A percentile compares a stretch with the other conserved stretches of the same genome.
phyloP scores from a whole-genome alignment of 2,113 vertebrate genomes.

The Nothocercus nigrocapillus region DNA sequence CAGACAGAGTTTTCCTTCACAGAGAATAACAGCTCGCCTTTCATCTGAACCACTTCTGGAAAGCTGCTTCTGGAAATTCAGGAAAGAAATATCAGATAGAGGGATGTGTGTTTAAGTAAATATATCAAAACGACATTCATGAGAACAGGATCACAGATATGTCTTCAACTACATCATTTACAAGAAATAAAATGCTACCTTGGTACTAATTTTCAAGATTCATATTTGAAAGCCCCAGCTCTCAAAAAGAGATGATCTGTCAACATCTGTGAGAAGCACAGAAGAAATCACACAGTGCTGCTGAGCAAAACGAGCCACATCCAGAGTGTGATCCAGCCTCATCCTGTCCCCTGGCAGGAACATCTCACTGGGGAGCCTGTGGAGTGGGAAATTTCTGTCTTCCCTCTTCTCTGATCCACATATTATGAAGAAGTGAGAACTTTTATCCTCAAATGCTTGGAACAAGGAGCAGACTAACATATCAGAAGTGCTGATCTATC shows the following conservation, averaged over 20 bases:
- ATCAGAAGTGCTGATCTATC: not conserved
- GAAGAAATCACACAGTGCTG: not conserved
- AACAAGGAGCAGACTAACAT: not conserved
- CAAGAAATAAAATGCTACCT: not conserved
- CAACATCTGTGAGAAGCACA: not conserved
- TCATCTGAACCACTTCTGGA: slow-evolving; percentile 84
- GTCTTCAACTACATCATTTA: not conserved
- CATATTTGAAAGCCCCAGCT: not conserved
- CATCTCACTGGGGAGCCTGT: not conserved
- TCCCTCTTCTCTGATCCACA: not conserved
- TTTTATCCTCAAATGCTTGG: too few relatives aligned
- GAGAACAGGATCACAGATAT: not conserved
- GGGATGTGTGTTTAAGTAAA: not conserved
- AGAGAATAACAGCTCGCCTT: slow-evolving; percentile 86
- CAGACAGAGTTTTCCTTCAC: slow-evolving; percentile 87
- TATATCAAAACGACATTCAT: not conserved
- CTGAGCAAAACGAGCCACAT: not conserved
- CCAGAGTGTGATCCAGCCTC: not conserved
- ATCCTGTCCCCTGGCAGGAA: not conserved
- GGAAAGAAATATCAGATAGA: slow-evolving; percentile 6
- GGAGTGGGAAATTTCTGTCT: not conserved
- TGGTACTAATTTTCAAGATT: not conserved
- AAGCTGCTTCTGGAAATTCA: slow-evolving; percentile 80
- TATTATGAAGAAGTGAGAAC: not conserved
- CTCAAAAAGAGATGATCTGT: not conserved